Base-by-base conservation (phyloP, 1,140 invertebrate genomes). In the Subanguina moxae region DNA sequence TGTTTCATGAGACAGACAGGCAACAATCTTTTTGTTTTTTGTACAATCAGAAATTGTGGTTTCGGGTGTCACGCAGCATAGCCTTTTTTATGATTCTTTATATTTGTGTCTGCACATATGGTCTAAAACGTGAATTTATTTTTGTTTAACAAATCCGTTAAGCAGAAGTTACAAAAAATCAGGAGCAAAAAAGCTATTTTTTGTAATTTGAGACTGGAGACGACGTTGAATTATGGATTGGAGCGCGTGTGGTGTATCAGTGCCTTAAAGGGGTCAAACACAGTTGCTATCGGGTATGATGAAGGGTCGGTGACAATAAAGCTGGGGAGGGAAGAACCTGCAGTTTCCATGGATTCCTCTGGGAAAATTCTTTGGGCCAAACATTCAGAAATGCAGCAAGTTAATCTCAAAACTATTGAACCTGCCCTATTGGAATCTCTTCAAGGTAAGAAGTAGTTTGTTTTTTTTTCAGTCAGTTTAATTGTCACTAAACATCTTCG, bases 331-430 rank as follows among this genome's bases (percentile, higher is more conserved):
- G 96, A 99, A 83, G 95, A 98, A 81, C 96, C 96, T 1, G 94
- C 94, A 0, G 93, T 98, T 76, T 97, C 94, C 0, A 99, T 99
- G 96, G 96, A 99, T 84, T 89, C 90, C 0, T 90, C 89, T 76
- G 94, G 94, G 58, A 99, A 99, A 86, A 97, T 99, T 57, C 90
- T 98, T 46, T 99, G 93, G 93, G 95, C 95, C 0, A 90, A 90
- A 76, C 95, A 99, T 83, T 94, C 92, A 0, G 95, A 98, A 85
- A 89, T 99, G 75, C 94, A 98, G 82, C 94, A 98, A 83, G 94
- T 93, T 1, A 97, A 97, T 85, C 84, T 97, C 59, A 94, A 94
- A 84, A 73, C 78, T 0, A 25, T 83, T 1, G 79, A 92, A 25
- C 72, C 78, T 28, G 83, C 76, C 27, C 58, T 64, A 1, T 62